These are phyloP conservation scores for Pyrgus malvae DNA, from an alignment of 2,888 invertebrate species.

Conservation along the genomic window DNA sequence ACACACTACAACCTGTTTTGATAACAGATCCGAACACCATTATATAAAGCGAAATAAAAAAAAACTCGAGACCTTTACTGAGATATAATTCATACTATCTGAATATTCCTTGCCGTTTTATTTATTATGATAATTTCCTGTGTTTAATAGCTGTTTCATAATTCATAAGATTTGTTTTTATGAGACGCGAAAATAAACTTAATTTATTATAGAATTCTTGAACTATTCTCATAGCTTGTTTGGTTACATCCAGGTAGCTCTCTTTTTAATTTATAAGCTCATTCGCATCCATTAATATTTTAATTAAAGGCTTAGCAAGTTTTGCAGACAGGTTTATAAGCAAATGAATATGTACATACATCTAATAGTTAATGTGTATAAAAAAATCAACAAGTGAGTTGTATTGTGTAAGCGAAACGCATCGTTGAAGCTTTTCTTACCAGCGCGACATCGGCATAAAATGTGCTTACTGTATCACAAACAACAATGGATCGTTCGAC, in stretches of 20 bases:
- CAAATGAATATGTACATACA: not conserved
- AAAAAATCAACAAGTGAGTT: not conserved
- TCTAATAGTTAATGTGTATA: not conserved
- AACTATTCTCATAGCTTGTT: no score
- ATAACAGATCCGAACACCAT: slow-evolving; percentile 12
- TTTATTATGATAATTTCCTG: slow-evolving; percentile 1
- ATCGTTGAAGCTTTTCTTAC: slow-evolving; percentile 44
- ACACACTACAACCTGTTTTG: slow-evolving; percentile 41
- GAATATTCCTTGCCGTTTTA: slow-evolving; percentile 19
- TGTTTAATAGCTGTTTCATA: not conserved
- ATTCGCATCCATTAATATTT: no score
- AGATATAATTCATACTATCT: no score
- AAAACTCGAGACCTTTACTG: no score
- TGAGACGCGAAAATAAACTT: slow-evolving; percentile 28
- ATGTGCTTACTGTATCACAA: slow-evolving; percentile 47
- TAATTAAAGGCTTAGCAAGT: no score
- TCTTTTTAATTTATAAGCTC: no score
- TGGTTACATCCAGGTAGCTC: no score
- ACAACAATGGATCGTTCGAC: slow-evolving; percentile 65
- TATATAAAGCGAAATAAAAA: slow-evolving; percentile 20
- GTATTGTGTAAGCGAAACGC: not conserved
- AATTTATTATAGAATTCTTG: no score
- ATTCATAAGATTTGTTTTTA: no score
- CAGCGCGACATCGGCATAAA: slow-evolving; percentile 52
- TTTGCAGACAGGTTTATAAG: no score